A percentile compares a stretch with the other conserved stretches of the same genome.
phyloP scores from a whole-genome alignment of 2,888 invertebrate species.

The Odontomyia ornata region DNA sequence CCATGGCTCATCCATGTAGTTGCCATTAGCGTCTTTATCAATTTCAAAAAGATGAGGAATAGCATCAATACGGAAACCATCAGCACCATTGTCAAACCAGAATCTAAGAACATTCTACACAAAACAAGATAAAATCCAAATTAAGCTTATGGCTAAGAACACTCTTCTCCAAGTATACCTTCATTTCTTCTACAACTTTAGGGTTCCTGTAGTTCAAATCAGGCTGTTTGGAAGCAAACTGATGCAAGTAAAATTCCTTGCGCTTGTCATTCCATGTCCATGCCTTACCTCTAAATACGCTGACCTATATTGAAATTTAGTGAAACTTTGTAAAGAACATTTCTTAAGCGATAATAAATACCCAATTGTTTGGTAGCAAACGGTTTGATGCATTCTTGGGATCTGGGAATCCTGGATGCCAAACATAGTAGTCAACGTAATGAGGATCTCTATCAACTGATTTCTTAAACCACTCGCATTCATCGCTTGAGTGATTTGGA shows the following conservation, averaged over 20 bases:
- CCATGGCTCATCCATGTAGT: constrained; percentile 68
- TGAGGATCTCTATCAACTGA: constrained; percentile 69
- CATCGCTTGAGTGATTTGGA: constrained; percentile 65
- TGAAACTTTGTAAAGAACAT: background rate
- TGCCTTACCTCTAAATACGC: constrained; percentile 73
- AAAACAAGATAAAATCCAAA: too few relatives aligned
- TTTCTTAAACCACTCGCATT: constrained; percentile 74
- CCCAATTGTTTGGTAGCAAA: constrained; percentile 68
- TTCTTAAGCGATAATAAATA: constrained; percentile 52
- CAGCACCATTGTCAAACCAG: constrained; percentile 79
- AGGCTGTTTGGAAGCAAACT: constrained; percentile 75
- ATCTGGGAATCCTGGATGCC: constrained; percentile 63
- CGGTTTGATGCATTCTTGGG: constrained; percentile 52
- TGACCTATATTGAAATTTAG: constrained; percentile 62
- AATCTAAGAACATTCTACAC: constrained; percentile 70
- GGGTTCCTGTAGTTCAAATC: constrained; percentile 79
- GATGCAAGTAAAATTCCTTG: constrained; percentile 77
- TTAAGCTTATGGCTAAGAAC: constrained; percentile 8
- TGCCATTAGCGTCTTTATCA: constrained; percentile 59
- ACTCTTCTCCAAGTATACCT: constrained; percentile 61
- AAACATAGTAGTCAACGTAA: constrained; percentile 76
- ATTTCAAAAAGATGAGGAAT: constrained; percentile 70
- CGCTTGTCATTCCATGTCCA: constrained; percentile 77
- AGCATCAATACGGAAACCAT: constrained; percentile 79
- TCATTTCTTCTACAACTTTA: constrained; percentile 71